Evolutionary conservation across 2,888 invertebrate genomes (phyloP).

Genomic region (Eupsilia transversa): DNA sequence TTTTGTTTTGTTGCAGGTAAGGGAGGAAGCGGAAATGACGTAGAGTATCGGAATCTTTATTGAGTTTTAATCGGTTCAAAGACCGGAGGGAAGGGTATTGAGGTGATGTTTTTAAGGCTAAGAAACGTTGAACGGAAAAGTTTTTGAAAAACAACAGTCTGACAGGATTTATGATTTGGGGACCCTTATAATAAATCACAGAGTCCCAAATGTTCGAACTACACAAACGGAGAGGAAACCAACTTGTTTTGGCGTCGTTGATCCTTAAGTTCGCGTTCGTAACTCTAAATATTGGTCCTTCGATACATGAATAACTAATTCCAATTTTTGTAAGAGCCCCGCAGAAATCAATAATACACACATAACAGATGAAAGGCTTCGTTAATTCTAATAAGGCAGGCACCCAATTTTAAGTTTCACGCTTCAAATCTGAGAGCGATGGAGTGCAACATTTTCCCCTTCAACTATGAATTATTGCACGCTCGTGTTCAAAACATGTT

Average conservation of each 20-base stretch:
- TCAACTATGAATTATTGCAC: conserved; percentile 44
- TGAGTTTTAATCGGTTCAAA: conserved; percentile 62
- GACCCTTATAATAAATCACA: background rate
- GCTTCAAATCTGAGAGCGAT: conserved; percentile 19
- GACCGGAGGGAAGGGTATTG: background rate
- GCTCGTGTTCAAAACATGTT: conserved; percentile 45
- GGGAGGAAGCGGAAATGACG: conserved; percentile 71
- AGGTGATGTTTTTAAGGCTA: conserved; percentile 1
- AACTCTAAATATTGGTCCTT: background rate
- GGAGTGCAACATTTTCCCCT: conserved; percentile 53
- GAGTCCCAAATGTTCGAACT: background rate
- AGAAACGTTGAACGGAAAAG: background rate
- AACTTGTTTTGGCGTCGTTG: background rate
- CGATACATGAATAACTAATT: background rate
- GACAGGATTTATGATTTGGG: background rate
- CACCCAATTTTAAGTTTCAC: conserved; percentile 43
- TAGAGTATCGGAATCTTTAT: conserved; percentile 60
- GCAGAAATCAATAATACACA: conserved; percentile 27
- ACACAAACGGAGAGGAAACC: background rate
- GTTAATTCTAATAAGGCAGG: conserved; percentile 19
- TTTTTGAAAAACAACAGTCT: background rate
- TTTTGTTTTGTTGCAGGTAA: conserved; percentile 86
- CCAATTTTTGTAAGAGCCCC: background rate
- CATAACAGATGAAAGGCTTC: conserved; percentile 2
- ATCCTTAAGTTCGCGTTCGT: background rate